Conservation (phyloP, 2,888 invertebrate genomes). For the Drosophila rubida region DNA sequence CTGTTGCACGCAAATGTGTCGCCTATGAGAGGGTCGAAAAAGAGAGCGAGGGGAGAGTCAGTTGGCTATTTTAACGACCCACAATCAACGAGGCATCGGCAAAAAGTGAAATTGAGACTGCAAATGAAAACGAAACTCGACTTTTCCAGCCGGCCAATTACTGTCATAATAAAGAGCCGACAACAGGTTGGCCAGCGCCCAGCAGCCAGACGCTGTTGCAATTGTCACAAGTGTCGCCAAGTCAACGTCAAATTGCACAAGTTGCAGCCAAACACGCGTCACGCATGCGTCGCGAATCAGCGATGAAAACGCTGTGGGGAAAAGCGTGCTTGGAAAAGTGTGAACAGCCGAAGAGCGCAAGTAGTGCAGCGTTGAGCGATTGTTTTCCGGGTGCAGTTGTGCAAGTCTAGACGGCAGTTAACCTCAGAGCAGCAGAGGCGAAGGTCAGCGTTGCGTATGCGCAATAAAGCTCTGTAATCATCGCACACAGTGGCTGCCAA, state of each 20-base stretch:
- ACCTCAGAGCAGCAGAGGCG: neutral
- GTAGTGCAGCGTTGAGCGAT: neutral
- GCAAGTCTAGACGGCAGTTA: neutral
- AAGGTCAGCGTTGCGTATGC: slow-evolving; percentile 7
- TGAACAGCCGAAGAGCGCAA: neutral
- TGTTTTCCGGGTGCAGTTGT: neutral
- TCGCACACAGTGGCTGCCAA: slow-evolving; percentile 1
- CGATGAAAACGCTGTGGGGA: slow-evolving; percentile 30
- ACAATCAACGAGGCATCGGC: slow-evolving; percentile 37
- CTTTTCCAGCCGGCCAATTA: slow-evolving; percentile 74
- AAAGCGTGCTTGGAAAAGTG: neutral
- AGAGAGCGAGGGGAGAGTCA: slow-evolving; percentile 11
- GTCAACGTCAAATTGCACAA: slow-evolving; percentile 37
- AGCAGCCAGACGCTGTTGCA: slow-evolving; percentile 36
- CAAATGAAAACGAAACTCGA: slow-evolving; percentile 48
- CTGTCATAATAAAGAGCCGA: slow-evolving; percentile 69
- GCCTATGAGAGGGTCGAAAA: slow-evolving; percentile 82
- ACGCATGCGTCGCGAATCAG: slow-evolving; percentile 45
- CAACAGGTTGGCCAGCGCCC: slow-evolving; percentile 66
- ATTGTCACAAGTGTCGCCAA: slow-evolving; percentile 54
- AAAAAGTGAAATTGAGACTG: slow-evolving; percentile 50
- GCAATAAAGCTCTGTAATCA: slow-evolving; percentile 4
- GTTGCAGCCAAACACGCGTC: slow-evolving; percentile 27
- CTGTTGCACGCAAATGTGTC: slow-evolving; percentile 86
- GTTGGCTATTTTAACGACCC: slow-evolving; percentile 29